Base-by-base conservation (phyloP, 2,888 invertebrate species). In the Andrena camellia region DNA sequence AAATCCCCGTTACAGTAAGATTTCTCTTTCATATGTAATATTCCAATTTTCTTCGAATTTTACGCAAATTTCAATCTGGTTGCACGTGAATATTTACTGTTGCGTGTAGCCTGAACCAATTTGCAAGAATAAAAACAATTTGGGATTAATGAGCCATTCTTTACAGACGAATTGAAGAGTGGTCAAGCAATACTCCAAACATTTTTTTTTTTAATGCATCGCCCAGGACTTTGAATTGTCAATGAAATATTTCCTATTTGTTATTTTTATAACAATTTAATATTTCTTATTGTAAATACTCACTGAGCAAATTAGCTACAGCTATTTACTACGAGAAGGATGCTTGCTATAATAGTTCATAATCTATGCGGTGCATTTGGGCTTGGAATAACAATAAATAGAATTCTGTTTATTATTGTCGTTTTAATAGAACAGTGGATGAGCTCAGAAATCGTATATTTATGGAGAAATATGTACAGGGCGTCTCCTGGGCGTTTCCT, bases 101-200 rank as follows among this genome's bases (percentile, higher is more conserved):
- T 72, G 42, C 50, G 60, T 64, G 48, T 26, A 26, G 17, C 83
- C 26, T 35, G 17, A 67, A 66, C 50, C 31, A 54, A 5, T 77
- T 83, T 83, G 83, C 83, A 72, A 83, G n/a, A 83, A 8, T 17
- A 78, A 78, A 78, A 66, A 17, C 2, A 33, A 17, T 60, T 60
- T 62, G 62, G 63, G 42, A 59, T 71, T 10, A 4, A 63, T 76
- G 82, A 82, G 52, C 77, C 76, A 50, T 0, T 64, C 59, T 69
- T 81, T 7, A 23, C 20, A n/a, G 13, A 10, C 4, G 8, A 2
- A 2, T 33, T n/a, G 2, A 2, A 68, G 48, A 10, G 3, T 31
- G 77, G 76, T 57, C 72, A 83, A 82, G 83, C 83, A 72, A 17
- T 5, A 29, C 60, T 69, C 69, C 75, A 13, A 60, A 81, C 81